A percentile compares a stretch with the other conserved stretches of the same genome.
Evolutionary conservation across 2,797 vertebrate genomes (phyloP).

Genomic region (Vireo griseus): DNA sequence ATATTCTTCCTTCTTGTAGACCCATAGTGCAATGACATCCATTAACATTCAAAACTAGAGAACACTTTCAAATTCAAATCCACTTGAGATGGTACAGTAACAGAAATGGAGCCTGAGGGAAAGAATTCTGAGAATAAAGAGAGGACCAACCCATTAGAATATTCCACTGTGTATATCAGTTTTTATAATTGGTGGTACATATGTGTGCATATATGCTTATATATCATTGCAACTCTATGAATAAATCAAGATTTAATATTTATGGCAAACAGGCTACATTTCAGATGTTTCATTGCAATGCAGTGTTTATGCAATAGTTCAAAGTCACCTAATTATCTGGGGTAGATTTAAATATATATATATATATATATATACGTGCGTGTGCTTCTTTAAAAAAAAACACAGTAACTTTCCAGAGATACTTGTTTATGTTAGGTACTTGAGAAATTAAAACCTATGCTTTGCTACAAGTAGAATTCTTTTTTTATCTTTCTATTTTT

Average conservation of each 20-base stretch:
- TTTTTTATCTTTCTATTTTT: background rate
- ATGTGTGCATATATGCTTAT: background rate
- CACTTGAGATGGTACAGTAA: constrained; percentile 39
- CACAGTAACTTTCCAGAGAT: background rate
- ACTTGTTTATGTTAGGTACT: background rate
- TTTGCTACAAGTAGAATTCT: background rate
- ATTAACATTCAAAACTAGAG: constrained; percentile 62
- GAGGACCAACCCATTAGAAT: constrained; percentile 24
- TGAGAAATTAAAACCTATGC: background rate
- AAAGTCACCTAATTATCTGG: background rate
- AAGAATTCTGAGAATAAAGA: constrained; percentile 44
- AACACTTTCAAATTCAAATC: constrained; percentile 64
- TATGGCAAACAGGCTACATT: background rate
- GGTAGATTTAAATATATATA: background rate
- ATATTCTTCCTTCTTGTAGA: constrained; percentile 34
- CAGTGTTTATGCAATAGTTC: background rate
- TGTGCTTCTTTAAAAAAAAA: background rate
- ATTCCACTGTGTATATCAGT: background rate
- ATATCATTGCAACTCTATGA: background rate
- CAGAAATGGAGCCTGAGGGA: constrained; percentile 44
- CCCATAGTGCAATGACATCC: constrained; percentile 43
- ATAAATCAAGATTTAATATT: constrained; percentile 28
- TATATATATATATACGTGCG: background rate
- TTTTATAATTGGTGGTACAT: constrained; percentile 32
- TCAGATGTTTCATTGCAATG: background rate